Conservation (phyloP, 2,888 invertebrate species). For the Meloe dianella region DNA sequence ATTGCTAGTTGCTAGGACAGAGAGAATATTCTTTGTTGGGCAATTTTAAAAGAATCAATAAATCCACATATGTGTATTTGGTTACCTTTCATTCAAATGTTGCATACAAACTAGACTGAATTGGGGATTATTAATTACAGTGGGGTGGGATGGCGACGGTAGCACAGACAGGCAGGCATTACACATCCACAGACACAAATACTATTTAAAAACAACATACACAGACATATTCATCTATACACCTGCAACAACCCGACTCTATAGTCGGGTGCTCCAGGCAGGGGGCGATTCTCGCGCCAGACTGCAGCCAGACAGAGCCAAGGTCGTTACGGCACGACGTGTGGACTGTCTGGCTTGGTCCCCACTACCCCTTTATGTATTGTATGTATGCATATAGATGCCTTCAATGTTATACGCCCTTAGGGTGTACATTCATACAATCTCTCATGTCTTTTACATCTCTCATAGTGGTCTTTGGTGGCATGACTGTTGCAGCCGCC, state of each 20-base stretch:
- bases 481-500: not conserved
- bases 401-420: conserved; percentile 43
- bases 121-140: conserved; percentile 40
- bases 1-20: not conserved
- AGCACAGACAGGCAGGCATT: conserved; percentile 29
- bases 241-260: conserved; percentile 27
- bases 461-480: too few relatives aligned
- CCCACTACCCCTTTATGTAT: conserved; percentile 32
- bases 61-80: too few relatives aligned
- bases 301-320: conserved; percentile 51
- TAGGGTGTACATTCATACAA: conserved; percentile 19
- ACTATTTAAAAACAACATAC: not conserved
- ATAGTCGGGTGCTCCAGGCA: conserved; percentile 29
- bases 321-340: conserved; percentile 39
- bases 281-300: conserved; percentile 42
- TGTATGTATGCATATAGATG: conserved; percentile 25
- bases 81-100: conserved; percentile 12
- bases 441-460: not conserved
- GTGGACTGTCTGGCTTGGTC: conserved; percentile 25
- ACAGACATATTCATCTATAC: conserved; percentile 14
- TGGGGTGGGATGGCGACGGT: conserved; percentile 31
- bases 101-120: conserved; percentile 11
- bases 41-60: too few relatives aligned
- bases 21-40: not conserved
- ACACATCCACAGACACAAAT: conserved; percentile 16